A percentile compares a stretch with the other conserved stretches of the same genome.
These are phyloP conservation scores for Neofelis nebulosa DNA, from an alignment of 2,113 vertebrate species.

Conservation along the genomic window DNA sequence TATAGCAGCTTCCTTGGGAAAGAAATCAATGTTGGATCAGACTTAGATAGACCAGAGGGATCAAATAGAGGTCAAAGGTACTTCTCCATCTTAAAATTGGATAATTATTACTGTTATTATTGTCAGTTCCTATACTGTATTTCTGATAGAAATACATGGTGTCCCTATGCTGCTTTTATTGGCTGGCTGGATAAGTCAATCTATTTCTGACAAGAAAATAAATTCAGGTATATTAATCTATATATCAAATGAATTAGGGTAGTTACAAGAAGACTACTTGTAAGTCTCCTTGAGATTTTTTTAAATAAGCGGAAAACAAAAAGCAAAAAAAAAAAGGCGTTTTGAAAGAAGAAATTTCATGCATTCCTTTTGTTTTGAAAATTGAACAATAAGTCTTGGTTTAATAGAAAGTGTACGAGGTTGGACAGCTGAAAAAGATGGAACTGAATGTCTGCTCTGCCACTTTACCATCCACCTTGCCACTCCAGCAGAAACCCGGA, in stretches of 20 bases:
- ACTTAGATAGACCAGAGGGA: constrained; percentile 60
- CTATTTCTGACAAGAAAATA: constrained; percentile 51
- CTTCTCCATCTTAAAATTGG: constrained; percentile 57
- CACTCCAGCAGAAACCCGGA: neutral
- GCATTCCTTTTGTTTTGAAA: constrained; percentile 15
- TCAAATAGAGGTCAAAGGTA: constrained; percentile 69
- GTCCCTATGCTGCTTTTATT: constrained; percentile 13
- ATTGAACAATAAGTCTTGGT: neutral
- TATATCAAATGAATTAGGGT: constrained; percentile 56
- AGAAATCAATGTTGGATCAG: constrained; percentile 76
- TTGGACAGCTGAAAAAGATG: neutral
- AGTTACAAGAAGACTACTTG: constrained; percentile 37
- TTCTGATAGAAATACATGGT: constrained; percentile 26
- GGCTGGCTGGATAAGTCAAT: constrained; percentile 68
- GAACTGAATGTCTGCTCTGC: neutral
- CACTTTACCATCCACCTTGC: neutral
- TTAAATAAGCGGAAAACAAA: neutral
- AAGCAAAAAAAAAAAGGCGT: neutral
- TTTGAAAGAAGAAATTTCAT: neutral
- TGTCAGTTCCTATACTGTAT: constrained; percentile 53
- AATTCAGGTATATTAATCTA: constrained; percentile 56
- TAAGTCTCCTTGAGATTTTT: neutral
- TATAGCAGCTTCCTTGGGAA: constrained; percentile 71
- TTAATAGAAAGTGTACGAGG: neutral
- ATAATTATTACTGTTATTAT: constrained; percentile 69